phyloP scores from a whole-genome alignment of 2,797 vertebrate species.

The Coluber constrictor region DNA sequence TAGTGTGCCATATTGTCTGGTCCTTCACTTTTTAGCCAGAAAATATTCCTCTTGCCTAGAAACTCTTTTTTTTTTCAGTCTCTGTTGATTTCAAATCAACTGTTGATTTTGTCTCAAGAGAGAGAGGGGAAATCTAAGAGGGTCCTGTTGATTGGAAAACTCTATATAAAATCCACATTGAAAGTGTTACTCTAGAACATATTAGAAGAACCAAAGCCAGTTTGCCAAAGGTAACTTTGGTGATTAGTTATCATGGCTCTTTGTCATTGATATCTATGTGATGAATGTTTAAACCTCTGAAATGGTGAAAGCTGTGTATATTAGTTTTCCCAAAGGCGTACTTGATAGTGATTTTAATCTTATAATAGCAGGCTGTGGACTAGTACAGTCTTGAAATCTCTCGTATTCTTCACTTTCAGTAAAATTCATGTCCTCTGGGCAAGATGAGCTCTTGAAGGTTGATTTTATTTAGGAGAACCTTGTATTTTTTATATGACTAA shows the following conservation, averaged over 20 bases:
- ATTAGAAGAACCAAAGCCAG: background rate
- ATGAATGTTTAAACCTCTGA: background rate
- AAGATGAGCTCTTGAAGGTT: constrained; percentile 31
- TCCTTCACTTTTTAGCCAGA: background rate
- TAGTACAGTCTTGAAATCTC: constrained; percentile 44
- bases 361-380: constrained; percentile 52
- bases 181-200: background rate
- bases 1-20: background rate
- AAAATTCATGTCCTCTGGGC: constrained; percentile 58
- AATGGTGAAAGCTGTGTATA: background rate
- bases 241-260: background rate
- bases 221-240: background rate
- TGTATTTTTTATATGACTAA: constrained; percentile 10
- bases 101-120: background rate
- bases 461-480: constrained; percentile 7
- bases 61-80: background rate
- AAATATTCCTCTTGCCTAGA: background rate
- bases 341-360: constrained; percentile 5
- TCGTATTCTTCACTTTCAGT: constrained; percentile 53
- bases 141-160: background rate
- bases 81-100: background rate
- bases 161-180: background rate
- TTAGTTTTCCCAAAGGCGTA: background rate
- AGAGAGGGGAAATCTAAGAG: background rate
- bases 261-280: background rate